phyloP scores from a whole-genome alignment of 1,140 invertebrate genomes.

The Papilio aristodemus region DNA sequence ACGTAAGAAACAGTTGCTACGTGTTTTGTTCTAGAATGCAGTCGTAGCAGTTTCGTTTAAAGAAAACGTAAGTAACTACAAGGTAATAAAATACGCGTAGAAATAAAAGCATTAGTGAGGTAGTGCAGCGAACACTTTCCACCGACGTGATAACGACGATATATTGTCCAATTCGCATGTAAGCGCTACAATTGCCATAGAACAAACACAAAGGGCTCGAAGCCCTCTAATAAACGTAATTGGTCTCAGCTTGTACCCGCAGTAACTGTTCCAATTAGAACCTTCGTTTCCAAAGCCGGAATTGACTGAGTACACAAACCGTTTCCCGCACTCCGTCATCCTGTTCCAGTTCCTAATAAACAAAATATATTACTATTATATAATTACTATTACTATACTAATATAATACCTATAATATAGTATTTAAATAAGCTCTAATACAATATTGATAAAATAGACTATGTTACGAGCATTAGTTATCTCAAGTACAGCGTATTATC shows the following conservation, averaged over 20 bases:
- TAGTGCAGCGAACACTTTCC: conserved; percentile 9
- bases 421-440: too few species aligned
- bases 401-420: neutral
- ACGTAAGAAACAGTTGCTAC: neutral
- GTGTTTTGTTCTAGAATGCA: neutral
- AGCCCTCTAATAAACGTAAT: conserved; percentile 65
- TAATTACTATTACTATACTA: neutral
- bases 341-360: neutral
- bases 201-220: conserved; percentile 51
- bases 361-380: neutral
- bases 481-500: too few species aligned
- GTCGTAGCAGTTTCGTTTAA: neutral
- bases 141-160: conserved; percentile 42
- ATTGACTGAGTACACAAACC: conserved; percentile 31
- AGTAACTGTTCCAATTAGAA: conserved; percentile 62
- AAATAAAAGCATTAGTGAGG: conserved; percentile 7
- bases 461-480: too few species aligned
- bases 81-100: neutral
- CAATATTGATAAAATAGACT: too few species aligned
- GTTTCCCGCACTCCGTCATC: conserved; percentile 11
- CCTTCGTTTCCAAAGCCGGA: conserved; percentile 39
- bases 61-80: neutral
- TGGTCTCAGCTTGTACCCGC: conserved; percentile 51
- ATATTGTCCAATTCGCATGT: conserved; percentile 53
- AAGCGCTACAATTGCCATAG: conserved; percentile 49